Evolutionary conservation across 1,140 invertebrate species (phyloP).

Genomic region (Thrips palmi): DNA sequence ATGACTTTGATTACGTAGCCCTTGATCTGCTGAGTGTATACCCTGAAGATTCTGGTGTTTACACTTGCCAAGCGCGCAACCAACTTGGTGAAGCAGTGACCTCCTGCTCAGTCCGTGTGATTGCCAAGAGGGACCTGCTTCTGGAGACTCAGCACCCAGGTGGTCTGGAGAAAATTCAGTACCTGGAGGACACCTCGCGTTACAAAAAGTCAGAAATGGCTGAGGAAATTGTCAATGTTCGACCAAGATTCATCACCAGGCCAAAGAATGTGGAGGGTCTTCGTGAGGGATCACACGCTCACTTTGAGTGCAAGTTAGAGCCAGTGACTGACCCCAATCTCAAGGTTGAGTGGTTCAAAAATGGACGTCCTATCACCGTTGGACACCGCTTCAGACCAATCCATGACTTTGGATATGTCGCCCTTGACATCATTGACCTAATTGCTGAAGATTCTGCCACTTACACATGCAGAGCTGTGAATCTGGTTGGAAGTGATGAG

Average conservation of each 20-base stretch:
- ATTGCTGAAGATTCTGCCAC: slow-evolving; percentile 86
- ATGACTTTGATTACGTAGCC: slow-evolving; percentile 96
- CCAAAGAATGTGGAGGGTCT: slow-evolving; percentile 71
- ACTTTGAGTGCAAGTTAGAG: slow-evolving; percentile 95
- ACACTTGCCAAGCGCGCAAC: slow-evolving; percentile 82
- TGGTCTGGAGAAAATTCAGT: slow-evolving; percentile 77
- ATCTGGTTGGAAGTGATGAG: slow-evolving; percentile 73
- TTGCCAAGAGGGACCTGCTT: slow-evolving; percentile 67
- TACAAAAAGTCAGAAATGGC: slow-evolving; percentile 65
- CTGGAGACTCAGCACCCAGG: slow-evolving; percentile 72
- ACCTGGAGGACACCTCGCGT: slow-evolving; percentile 69
- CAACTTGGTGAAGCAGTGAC: slow-evolving; percentile 87
- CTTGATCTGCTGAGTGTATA: slow-evolving; percentile 90
- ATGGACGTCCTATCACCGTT: slow-evolving; percentile 70
- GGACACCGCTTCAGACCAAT: slow-evolving; percentile 82
- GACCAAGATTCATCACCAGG: slow-evolving; percentile 66
- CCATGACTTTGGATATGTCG: slow-evolving; percentile 90
- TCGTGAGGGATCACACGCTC: slow-evolving; percentile 78
- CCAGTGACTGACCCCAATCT: slow-evolving; percentile 88
- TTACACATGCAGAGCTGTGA: slow-evolving; percentile 85
- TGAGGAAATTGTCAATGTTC: slow-evolving; percentile 66
- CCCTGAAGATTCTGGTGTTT: slow-evolving; percentile 90
- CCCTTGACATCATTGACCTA: slow-evolving; percentile 74
- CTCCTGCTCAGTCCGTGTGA: slow-evolving; percentile 69
- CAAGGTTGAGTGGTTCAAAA: slow-evolving; percentile 87